These are phyloP conservation scores for Napeogenes inachia DNA, from an alignment of 2,888 invertebrate species.

Conservation along the genomic window DNA sequence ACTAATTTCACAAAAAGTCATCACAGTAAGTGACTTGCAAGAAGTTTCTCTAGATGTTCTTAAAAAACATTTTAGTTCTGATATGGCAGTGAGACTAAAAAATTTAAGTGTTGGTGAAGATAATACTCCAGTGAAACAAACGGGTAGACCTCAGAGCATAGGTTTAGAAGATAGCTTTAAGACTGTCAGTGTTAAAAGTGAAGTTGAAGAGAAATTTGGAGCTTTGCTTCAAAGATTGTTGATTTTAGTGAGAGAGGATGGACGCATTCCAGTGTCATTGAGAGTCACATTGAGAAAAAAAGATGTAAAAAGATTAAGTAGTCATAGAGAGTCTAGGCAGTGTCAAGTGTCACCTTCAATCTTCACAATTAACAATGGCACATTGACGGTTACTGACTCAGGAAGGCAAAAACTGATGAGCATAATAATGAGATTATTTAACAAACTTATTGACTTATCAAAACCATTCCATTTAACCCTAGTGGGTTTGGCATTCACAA, in stretches of 20 bases:
- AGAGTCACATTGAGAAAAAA: conserved; percentile 86
- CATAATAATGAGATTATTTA: conserved; percentile 85
- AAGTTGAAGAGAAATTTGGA: conserved; percentile 84
- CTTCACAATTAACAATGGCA: conserved; percentile 73
- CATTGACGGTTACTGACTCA: conserved; percentile 67
- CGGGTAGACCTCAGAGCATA: conserved; percentile 87
- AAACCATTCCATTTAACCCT: conserved; percentile 88
- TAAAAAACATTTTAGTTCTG: conserved; percentile 81
- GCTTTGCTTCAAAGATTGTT: conserved; percentile 83
- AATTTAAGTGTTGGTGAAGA: conserved; percentile 87
- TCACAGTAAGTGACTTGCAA: conserved; percentile 82
- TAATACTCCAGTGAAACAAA: conserved; percentile 82
- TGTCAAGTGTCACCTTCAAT: conserved; percentile 83
- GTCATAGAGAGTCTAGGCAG: conserved; percentile 86
- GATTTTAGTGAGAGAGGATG: conserved; percentile 85
- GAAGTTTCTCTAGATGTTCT: conserved; percentile 76
- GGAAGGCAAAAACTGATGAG: conserved; percentile 82
- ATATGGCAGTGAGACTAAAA: conserved; percentile 82
- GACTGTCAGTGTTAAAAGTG: conserved; percentile 83
- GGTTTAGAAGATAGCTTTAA: conserved; percentile 88
- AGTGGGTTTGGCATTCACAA: conserved; percentile 88
- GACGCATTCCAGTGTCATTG: conserved; percentile 85
- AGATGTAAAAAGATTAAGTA: conserved; percentile 80
- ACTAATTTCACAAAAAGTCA: conserved; percentile 81
- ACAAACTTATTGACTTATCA: conserved; percentile 82